These are phyloP conservation scores for Cheirogaleus major DNA, from an alignment of 2,797 vertebrate species.

Conservation along the genomic window DNA sequence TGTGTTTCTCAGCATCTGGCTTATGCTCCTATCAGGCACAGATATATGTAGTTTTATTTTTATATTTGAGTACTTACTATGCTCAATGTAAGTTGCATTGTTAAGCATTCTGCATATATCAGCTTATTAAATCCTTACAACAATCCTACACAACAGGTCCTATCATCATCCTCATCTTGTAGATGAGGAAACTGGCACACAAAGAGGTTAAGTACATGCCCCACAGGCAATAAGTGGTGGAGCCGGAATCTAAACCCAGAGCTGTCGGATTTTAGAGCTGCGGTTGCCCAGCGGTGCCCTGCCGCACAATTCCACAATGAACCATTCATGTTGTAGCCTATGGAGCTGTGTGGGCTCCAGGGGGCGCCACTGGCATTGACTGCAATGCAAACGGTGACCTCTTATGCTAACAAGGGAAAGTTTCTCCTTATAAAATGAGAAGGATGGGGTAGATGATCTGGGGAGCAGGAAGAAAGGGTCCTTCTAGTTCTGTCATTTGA, in stretches of 20 bases:
- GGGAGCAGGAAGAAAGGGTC: rapidly evolving
- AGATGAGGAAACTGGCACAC: neutral
- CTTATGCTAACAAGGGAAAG: neutral
- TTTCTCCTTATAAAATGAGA: neutral
- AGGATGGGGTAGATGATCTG: neutral
- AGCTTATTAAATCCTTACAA: neutral
- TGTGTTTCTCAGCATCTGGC: neutral
- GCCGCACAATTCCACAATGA: rapidly evolving
- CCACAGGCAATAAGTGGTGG: neutral
- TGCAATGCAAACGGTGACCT: neutral
- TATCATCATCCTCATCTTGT: neutral
- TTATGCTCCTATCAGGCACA: neutral
- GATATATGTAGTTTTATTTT: neutral
- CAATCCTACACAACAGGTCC: neutral
- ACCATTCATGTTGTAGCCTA: too few species aligned
- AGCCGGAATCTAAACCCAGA: neutral
- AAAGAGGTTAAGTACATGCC: neutral
- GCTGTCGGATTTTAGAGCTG: neutral
- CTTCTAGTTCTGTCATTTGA: neutral
- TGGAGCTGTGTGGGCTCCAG: neutral
- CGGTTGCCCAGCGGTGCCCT: neutral
- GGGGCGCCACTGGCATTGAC: neutral
- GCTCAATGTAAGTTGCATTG: neutral
- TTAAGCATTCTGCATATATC: neutral
- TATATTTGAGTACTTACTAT: neutral